Conservation (phyloP, 2,888 invertebrate species). For the Lycaena phlaeas region DNA sequence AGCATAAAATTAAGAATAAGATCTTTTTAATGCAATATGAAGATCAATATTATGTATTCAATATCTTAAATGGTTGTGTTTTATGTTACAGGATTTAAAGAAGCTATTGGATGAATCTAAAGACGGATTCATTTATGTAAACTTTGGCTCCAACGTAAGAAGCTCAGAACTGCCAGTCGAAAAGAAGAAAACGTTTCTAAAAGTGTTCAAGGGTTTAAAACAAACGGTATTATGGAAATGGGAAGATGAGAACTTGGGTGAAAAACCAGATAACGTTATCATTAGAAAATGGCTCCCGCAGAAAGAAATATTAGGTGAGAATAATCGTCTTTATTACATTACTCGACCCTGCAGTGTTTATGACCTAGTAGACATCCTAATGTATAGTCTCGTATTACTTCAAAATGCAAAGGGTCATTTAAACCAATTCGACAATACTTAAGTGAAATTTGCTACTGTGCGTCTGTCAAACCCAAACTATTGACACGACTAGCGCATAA, state of each 20-base stretch:
- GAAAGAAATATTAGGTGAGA: slow-evolving; percentile 72
- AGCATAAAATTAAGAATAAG: too few species aligned
- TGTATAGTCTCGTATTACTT: too few species aligned
- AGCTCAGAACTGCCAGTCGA: slow-evolving; percentile 63
- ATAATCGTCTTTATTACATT: slow-evolving; percentile 14
- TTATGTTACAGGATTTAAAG: slow-evolving; percentile 65
- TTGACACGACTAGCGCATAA: too few species aligned
- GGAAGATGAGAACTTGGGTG: slow-evolving; percentile 69
- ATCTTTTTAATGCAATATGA: too few species aligned
- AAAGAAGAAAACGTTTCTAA: slow-evolving; percentile 63
- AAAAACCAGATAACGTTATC: slow-evolving; percentile 70
- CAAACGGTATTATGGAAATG: slow-evolving; percentile 81
- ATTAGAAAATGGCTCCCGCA: slow-evolving; percentile 79
- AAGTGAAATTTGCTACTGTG: too few species aligned
- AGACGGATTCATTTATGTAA: slow-evolving; percentile 70
- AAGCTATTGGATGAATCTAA: slow-evolving; percentile 58
- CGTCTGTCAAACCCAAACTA: too few species aligned
- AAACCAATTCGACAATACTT: too few species aligned
- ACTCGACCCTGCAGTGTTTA: too few species aligned
- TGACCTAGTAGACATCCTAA: too few species aligned
- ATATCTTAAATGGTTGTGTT: too few species aligned
- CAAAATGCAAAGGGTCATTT: too few species aligned
- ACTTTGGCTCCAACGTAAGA: slow-evolving; percentile 73
- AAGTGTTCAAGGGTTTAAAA: slow-evolving; percentile 70
- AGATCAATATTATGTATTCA: too few species aligned